Conservation (phyloP, 1,140 invertebrate genomes). For the Chymomyza costata region DNA sequence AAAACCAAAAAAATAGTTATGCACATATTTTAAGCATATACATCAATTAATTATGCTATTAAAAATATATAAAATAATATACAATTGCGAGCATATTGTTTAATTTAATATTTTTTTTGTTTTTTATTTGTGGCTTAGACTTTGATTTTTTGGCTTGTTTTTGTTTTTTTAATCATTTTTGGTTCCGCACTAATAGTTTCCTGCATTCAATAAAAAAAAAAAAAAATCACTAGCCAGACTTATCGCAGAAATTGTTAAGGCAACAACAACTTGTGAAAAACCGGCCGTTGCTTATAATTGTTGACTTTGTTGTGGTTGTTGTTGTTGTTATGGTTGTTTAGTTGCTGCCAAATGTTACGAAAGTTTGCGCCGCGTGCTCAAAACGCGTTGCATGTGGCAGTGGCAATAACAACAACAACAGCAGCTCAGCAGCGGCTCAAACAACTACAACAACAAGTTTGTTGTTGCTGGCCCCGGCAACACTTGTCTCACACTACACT, state of each 20-base stretch:
- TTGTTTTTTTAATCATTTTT: conserved; percentile 2
- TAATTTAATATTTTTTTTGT: conserved; percentile 1
- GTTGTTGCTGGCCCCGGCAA: conserved; percentile 23
- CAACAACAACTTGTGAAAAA: neutral
- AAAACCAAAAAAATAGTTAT: conserved; percentile 33
- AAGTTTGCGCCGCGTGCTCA: conserved; percentile 22
- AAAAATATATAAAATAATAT: no score
- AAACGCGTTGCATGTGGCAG: conserved; percentile 45
- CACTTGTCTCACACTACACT: no score
- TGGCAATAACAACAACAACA: conserved; percentile 5
- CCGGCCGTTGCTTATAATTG: no score
- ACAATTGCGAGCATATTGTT: conserved; percentile 9
- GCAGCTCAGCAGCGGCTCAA: conserved; percentile 17
- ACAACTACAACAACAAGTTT: conserved; percentile 6
- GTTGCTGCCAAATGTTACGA: neutral
- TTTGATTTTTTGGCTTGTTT: neutral
- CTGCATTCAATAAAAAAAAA: conserved; percentile 28
- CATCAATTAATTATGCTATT: conserved; percentile 24
- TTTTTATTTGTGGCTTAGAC: neutral
- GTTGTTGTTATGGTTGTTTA: no score
- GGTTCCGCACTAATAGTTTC: conserved; percentile 58
- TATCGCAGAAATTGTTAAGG: conserved; percentile 20
- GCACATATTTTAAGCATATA: conserved; percentile 62
- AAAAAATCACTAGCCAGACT: neutral
- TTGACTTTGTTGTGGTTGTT: no score